phyloP scores from a whole-genome alignment of 1,140 invertebrate species.

The Holcopasites calliopsidis region DNA sequence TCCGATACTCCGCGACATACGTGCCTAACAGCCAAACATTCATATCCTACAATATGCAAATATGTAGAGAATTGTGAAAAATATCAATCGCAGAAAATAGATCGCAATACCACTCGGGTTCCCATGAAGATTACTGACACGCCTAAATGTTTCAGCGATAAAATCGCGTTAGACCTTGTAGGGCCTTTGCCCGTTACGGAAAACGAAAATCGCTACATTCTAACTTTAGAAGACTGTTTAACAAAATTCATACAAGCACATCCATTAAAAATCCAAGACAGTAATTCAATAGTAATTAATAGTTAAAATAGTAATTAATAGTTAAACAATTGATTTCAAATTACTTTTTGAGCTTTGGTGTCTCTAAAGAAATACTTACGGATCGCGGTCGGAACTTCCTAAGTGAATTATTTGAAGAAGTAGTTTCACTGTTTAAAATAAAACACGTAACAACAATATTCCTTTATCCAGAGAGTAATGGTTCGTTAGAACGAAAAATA shows the following conservation, averaged over 20 bases:
- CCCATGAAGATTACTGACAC: no score
- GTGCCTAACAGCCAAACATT: no score
- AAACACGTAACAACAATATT: no score
- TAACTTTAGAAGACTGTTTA: not conserved
- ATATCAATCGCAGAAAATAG: not conserved
- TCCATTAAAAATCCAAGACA: not conserved
- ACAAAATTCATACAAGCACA: not conserved
- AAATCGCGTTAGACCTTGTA: not conserved
- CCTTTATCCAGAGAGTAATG: conserved; percentile 12
- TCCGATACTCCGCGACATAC: no score
- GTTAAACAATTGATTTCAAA: not conserved
- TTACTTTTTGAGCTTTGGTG: no score
- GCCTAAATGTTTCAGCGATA: not conserved
- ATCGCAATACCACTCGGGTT: not conserved
- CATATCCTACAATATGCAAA: no score
- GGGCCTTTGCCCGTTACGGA: not conserved
- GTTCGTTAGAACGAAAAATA: conserved; percentile 31
- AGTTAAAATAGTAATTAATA: no score
- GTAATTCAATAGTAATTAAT: not conserved
- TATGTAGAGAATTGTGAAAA: not conserved
- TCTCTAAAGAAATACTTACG: conserved; percentile 9
- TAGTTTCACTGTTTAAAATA: not conserved
- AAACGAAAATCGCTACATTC: not conserved
- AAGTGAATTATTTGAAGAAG: not conserved
- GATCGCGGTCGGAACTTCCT: not conserved